Base-by-base conservation (phyloP, 2,113 vertebrate genomes). In the Gorsachius goisagi region DNA sequence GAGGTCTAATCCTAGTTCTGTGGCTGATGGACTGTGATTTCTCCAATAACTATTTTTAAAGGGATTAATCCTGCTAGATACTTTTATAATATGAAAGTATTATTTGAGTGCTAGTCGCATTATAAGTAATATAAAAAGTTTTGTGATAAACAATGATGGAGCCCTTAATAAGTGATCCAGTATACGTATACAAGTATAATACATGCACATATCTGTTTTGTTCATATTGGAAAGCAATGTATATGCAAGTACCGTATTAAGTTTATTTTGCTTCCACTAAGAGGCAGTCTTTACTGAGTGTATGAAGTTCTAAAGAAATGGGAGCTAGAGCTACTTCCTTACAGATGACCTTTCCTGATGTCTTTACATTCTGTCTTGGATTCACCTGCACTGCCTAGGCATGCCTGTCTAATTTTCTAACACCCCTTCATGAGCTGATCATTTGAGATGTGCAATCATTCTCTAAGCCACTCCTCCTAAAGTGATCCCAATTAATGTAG, bases 361-460 rank as follows among this genome's bases (percentile, higher is more conserved):
- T 90, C 55, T 72, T 76, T 62, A 41, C 4, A 5, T 66, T 72
- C 18, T 63, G 32, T 47, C n/a, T 58, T 58, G 41, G 24, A 10
- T 66, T 90, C 26, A 79, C 15, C 35, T 49, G 30, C 23, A 21
- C 24, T 83, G 33, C 39, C 24, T 30, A 11, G n/a, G 41, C n/a
- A 75, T 59, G 37, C 16, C 41, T 52, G 13, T 33, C 73, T 39
- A 35, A 35, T 69, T 83, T 92, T 64, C 23, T 27, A 80, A 11
- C 28, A 55, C 2, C 30, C 4, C 16, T 69, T 69, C 10, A 24
- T 7, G 39, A 67, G 9, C 24, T 53, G 15, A 24, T 44, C 0
- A 0, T 35, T 80, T 58, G 45, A 83, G 30, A 83, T 49, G 22
- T 58, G 59, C 53, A 74, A 0, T 55, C 52, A 20, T 56, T 56